Conservation (phyloP, 2,113 vertebrate species). For the Zosterops borbonicus region DNA sequence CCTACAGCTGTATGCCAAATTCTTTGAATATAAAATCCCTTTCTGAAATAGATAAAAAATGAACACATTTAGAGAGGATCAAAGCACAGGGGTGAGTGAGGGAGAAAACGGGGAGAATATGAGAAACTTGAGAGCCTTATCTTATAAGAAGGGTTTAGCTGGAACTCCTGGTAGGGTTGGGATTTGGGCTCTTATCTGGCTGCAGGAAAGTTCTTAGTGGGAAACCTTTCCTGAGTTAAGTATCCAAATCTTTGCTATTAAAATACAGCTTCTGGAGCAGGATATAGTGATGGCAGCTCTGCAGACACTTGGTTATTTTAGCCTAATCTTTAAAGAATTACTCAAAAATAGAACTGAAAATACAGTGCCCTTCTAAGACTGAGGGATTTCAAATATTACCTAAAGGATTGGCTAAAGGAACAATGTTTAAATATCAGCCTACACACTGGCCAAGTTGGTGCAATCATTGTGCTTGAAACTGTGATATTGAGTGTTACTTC, state of each 20-base stretch:
- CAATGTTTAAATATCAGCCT: neutral
- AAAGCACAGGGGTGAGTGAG: neutral
- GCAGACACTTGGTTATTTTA: neutral
- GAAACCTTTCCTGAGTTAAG: neutral
- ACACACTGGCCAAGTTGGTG: neutral
- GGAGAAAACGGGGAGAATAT: neutral
- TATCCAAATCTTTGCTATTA: slow-evolving; percentile 12
- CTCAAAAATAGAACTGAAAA: neutral
- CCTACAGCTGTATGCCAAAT: neutral
- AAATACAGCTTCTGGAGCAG: neutral
- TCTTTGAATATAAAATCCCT: neutral
- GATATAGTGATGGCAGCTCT: neutral
- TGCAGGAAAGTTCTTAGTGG: neutral
- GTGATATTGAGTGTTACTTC: neutral
- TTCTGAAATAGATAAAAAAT: neutral
- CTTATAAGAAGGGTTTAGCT: neutral
- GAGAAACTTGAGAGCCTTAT: neutral
- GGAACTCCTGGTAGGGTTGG: neutral
- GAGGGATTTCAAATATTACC: neutral
- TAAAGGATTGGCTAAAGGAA: neutral
- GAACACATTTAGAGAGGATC: neutral
- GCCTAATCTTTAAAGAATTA: neutral
- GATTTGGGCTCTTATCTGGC: slow-evolving; percentile 7
- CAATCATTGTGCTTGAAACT: neutral
- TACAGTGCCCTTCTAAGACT: neutral